Percentiles rank a stretch among this genome's conserved stretches.
These are phyloP conservation scores for Procapra przewalskii DNA, from an alignment of 2,113 vertebrate genomes.

Conservation along the genomic window DNA sequence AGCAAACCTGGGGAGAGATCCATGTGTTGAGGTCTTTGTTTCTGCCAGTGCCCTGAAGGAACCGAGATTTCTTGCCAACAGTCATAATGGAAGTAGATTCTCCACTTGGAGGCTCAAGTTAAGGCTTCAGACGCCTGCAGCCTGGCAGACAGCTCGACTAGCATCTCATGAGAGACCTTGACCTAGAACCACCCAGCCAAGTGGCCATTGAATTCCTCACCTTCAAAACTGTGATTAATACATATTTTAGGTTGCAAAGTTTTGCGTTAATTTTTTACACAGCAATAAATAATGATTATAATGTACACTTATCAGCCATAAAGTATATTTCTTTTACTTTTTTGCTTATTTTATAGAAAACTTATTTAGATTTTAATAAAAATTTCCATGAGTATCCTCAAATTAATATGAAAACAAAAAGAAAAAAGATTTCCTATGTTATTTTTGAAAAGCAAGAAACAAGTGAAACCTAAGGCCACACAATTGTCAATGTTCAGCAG, in stretches of 20 bases:
- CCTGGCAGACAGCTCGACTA: background rate
- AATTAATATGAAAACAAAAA: slow-evolving; percentile 11
- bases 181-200: background rate
- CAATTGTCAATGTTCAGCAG: slow-evolving; percentile 41
- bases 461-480: slow-evolving; percentile 31
- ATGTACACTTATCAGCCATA: background rate
- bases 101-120: background rate
- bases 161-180: background rate
- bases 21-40: background rate
- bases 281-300: background rate
- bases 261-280: background rate
- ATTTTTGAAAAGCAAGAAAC: slow-evolving; percentile 53
- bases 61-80: background rate
- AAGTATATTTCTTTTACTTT: slow-evolving; percentile 13
- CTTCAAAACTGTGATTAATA: background rate
- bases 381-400: background rate
- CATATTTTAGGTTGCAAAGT: background rate
- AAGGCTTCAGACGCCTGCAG: background rate
- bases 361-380: slow-evolving; percentile 25
- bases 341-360: slow-evolving; percentile 14
- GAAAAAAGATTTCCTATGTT: background rate
- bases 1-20: background rate
- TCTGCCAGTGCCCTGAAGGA: background rate
- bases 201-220: background rate
- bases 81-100: background rate